These are phyloP conservation scores for Falco naumanni DNA, from an alignment of 2,797 vertebrate species.

Conservation along the genomic window DNA sequence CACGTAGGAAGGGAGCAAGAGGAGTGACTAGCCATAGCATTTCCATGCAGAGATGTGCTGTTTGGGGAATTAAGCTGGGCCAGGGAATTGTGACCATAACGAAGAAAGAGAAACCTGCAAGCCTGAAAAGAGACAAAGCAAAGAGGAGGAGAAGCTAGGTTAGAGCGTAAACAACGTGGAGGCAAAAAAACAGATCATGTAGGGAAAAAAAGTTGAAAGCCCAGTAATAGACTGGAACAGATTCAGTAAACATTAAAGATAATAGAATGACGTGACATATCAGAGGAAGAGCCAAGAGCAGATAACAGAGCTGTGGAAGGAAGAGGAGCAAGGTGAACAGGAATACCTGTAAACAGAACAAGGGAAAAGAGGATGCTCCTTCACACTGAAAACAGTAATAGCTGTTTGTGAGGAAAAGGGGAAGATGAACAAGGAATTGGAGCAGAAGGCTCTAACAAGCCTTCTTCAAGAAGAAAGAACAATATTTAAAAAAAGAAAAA, in stretches of 20 bases:
- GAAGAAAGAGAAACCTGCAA: neutral
- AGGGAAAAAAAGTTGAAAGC: neutral
- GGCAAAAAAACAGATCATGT: neutral
- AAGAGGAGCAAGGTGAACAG: neutral
- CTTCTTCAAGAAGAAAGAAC: neutral
- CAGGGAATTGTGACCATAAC: neutral
- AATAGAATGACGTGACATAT: neutral
- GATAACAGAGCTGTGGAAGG: neutral
- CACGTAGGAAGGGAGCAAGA: neutral
- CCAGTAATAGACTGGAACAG: neutral
- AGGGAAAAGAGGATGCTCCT: neutral
- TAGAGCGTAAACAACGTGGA: neutral
- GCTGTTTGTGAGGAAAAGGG: neutral
- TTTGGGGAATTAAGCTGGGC: neutral
- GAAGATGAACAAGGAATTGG: neutral
- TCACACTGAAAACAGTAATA: neutral
- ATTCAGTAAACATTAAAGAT: neutral
- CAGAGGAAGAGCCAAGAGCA: neutral
- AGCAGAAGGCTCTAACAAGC: neutral
- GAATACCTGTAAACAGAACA: neutral
- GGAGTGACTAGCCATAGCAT: neutral
- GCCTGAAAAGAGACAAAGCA: neutral
- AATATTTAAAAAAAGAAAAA: neutral
- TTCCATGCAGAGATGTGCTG: neutral
- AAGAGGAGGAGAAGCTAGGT: neutral